Conservation (phyloP, 2,888 invertebrate species). For the Colostygia pectinataria region DNA sequence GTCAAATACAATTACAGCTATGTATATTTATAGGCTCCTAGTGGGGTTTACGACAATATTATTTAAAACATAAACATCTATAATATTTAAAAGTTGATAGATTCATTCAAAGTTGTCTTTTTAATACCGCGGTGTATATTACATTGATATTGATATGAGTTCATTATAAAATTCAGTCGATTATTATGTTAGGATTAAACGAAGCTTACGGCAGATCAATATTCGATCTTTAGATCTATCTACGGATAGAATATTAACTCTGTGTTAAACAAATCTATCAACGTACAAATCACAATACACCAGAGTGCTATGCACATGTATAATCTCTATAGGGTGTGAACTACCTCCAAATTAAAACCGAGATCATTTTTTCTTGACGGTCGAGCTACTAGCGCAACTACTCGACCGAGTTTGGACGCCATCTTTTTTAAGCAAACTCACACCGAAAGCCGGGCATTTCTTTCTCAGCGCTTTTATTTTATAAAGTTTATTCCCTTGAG, state of each 20-base stretch:
- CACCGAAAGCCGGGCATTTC: constrained; percentile 72
- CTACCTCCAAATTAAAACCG: constrained; percentile 38
- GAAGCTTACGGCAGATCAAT: constrained; percentile 8
- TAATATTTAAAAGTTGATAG: constrained; percentile 49
- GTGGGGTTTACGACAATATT: constrained; percentile 47
- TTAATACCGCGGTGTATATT: constrained; percentile 31
- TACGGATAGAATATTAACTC: constrained; percentile 3
- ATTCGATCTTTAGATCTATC: constrained; percentile 1
- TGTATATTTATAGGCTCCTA: constrained; percentile 43
- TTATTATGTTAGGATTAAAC: constrained; percentile 40
- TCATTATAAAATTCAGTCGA: constrained; percentile 58
- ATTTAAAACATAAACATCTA: constrained; percentile 26
- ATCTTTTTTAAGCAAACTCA: constrained; percentile 70
- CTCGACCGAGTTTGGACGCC: constrained; percentile 75
- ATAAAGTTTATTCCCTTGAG: constrained; percentile 77
- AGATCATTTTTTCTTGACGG: constrained; percentile 80
- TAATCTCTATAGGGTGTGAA: constrained; percentile 41
- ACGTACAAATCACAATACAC: constrained; percentile 39
- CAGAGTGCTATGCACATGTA: constrained; percentile 58
- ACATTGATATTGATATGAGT: constrained; percentile 57
- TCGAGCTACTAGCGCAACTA: constrained; percentile 68
- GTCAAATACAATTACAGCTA: constrained; percentile 31
- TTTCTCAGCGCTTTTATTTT: constrained; percentile 77
- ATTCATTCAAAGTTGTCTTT: constrained; percentile 54
- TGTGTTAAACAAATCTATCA: constrained; percentile 46